Evolutionary conservation across 2,113 vertebrate genomes (phyloP), one percentile per base, ranked within the genome.

Genomic region (Cavia porcellus): DNA sequence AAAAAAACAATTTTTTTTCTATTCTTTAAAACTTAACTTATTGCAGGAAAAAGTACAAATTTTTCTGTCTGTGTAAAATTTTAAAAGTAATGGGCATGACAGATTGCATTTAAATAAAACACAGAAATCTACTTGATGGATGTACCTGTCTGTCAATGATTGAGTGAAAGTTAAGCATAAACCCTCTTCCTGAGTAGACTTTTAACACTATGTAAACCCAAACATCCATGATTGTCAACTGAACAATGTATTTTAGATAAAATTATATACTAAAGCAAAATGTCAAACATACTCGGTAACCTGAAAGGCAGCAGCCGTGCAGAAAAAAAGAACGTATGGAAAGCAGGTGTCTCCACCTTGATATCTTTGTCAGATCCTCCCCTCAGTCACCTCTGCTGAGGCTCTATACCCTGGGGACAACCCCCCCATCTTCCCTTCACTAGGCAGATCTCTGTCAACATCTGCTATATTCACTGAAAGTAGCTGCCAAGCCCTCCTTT

Each of bases 351-450:
- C 22, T 66, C 35, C 3, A 35, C 20, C 42, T 15, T 47, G 8
- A 6, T 24, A 38, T 28, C 19, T 38, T 28, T 59, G 14, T 5
- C 50, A 86, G 55, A 84, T 22, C 7, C 19, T 74, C n/a, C 6
- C 55, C 28, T 50, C 38, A 0, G 20, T 11, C 3, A 1, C 15
- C 0, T 35, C 24, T 25, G n/a, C 22, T 2, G 35, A 89, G 35
- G 47, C 38, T 61, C 35, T 7, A 24, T 57, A 14, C 55, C 7
- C 17, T n/a, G 8, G 6, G 1, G 1, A 13, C 19, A 24, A 47
- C 10, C 25, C 4, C 30, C 42, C 7, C 6, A 1, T 11, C 8
- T 14, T 25, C 32, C 20, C 28, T 2, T 79, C 13, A 3, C 20
- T 66, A 59, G 25, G 28, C 22, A 5, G 3, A 25, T 2, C 30